These are phyloP conservation scores for Rhinoraja longicauda DNA, from an alignment of 2,797 vertebrate genomes.

Conservation along the genomic window DNA sequence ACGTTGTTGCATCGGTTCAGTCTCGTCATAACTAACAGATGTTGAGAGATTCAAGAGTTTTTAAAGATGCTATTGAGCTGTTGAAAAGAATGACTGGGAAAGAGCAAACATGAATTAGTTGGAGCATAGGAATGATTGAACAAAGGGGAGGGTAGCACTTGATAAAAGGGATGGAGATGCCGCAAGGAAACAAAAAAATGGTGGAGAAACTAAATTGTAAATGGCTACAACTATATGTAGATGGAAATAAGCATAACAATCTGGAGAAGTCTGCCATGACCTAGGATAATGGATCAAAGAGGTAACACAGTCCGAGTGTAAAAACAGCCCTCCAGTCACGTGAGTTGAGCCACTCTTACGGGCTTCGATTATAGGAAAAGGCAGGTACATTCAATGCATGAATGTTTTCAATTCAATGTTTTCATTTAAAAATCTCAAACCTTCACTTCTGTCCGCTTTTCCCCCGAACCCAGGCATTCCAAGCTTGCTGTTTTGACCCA, in stretches of 20 bases:
- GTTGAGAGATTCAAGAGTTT: neutral
- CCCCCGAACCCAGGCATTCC: neutral
- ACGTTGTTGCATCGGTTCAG: neutral
- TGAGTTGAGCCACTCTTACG: neutral
- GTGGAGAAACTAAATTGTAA: neutral
- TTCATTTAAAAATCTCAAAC: neutral
- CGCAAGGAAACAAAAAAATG: neutral
- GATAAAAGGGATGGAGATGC: neutral
- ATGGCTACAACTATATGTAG: neutral
- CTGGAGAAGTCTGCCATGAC: neutral
- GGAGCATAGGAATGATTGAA: neutral
- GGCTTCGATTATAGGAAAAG: neutral
- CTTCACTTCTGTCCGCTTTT: neutral
- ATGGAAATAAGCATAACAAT: neutral
- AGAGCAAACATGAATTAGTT: neutral
- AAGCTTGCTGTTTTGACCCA: neutral
- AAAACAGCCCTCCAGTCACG: neutral
- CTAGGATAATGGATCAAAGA: neutral
- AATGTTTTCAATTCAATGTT: no score
- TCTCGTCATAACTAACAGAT: neutral
- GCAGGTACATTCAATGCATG: neutral
- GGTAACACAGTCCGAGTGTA: no score
- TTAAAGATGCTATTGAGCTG: neutral
- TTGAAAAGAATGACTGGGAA: neutral
- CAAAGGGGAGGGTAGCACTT: neutral